Evolutionary conservation across 2,888 invertebrate species (phyloP), one percentile per base, ranked within the genome.

Genomic region (Drosophila anceps): DNA sequence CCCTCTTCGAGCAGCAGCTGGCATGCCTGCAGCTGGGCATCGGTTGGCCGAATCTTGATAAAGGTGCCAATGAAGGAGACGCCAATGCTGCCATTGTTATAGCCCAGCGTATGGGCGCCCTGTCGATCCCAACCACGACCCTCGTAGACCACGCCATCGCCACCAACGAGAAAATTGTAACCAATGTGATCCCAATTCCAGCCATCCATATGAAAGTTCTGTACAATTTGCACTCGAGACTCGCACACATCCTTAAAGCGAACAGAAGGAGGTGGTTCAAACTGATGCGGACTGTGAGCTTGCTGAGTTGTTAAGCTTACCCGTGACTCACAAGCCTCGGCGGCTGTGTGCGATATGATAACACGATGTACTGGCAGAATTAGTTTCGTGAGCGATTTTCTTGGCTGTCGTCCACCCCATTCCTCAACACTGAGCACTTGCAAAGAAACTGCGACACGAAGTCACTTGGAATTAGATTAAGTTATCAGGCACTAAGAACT

Each of bases 141-240:
- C 78, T 94, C 95, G 91, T 96, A 97, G 0, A 95, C 95, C 0
- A 94, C 93, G 0, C 96, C 97, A 84, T 97, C 96, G 13, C 96
- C 96, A 0, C 96, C 97, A 1, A 97, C 94, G 7, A 97, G 92
- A 83, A 96, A 97, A 91, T 96, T 97, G 92, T 97, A 97, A 0
- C 93, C 96, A 46, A 96, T 96, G 90, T 97, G 96, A 69, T 93
- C 93, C 95, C 95, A 96, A 0, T 92, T 79, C 50, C 91, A 91
- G 53, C 94, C 94, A 69, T 96, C 95, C 68, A 96, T 95, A 91
- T 97, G 96, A 83, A 94, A 96, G 39, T 91, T 93, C 91, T 96
- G 96, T 33, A 92, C 91, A 10, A 75, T 53, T 4, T 76, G 82
- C 0, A 90, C 95, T 4, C 94, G 93, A 3, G 94, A 92, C 13